These are phyloP conservation scores for Cyphomyrmex costatus DNA, from an alignment of 1,140 invertebrate species.

Conservation along the genomic window DNA sequence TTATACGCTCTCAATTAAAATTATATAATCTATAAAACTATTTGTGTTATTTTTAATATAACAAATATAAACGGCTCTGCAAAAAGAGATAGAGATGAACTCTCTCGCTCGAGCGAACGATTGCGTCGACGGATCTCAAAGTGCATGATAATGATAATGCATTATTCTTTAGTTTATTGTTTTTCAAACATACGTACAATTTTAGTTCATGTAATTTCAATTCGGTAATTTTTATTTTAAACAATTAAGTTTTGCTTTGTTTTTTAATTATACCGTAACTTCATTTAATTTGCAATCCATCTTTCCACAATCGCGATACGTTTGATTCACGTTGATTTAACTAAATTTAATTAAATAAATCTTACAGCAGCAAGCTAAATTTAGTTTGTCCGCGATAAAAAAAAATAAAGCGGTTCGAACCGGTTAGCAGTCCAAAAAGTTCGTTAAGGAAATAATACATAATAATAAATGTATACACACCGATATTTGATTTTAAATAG, in stretches of 20 bases:
- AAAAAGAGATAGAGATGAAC: background rate
- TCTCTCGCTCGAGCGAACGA: background rate
- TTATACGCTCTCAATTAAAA: no score
- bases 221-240: background rate
- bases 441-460: background rate
- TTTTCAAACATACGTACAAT: slow-evolving; percentile 7
- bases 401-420: background rate
- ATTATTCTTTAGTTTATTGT: background rate
- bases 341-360: slow-evolving; percentile 20
- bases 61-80: background rate
- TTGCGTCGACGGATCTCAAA: slow-evolving; percentile 11
- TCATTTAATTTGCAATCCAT: background rate
- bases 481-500: background rate
- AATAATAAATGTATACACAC: slow-evolving; percentile 23
- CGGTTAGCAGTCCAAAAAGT: slow-evolving; percentile 3
- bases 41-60: no score
- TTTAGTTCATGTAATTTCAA: background rate
- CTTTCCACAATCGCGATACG: background rate
- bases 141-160: slow-evolving; percentile 8
- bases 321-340: background rate
- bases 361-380: background rate
- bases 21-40: background rate
- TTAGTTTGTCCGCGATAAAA: background rate
- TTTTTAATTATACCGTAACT: background rate
- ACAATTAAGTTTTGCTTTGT: background rate